Percentiles rank a stretch among this genome's conserved stretches.
Conservation (phyloP, 2,113 vertebrate species). For the Gopherus evgoodei region DNA sequence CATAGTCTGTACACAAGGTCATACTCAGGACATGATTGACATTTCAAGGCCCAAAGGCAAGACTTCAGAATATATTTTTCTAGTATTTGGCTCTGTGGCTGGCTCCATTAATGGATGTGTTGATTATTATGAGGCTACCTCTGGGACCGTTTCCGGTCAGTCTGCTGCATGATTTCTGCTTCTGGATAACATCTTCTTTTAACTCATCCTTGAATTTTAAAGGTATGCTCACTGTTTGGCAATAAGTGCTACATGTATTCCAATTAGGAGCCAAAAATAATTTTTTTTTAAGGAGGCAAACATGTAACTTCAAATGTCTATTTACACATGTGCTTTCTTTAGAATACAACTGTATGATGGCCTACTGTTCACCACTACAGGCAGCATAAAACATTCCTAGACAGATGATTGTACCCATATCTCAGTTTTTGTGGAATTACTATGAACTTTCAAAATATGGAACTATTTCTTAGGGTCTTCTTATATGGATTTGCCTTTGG, state of each 20-base stretch:
- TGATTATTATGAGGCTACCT: neutral
- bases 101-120: neutral
- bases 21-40: neutral
- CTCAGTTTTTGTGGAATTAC: neutral
- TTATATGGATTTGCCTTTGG: neutral
- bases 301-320: neutral
- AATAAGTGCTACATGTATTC: neutral
- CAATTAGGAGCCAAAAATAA: neutral
- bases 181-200: neutral
- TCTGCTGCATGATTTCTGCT: neutral
- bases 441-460: neutral
- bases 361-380: neutral
- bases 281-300: neutral
- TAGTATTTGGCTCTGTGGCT: neutral
- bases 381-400: neutral
- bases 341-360: neutral
- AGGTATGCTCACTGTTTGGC: neutral
- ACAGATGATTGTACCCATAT: neutral
- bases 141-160: neutral
- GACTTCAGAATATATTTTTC: neutral
- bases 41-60: conserved; percentile 9
- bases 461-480: neutral
- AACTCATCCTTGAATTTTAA: neutral
- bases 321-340: conserved; percentile 9
- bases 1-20: neutral